Conservation (phyloP, 2,113 vertebrate species). For the Microtus ochrogaster region DNA sequence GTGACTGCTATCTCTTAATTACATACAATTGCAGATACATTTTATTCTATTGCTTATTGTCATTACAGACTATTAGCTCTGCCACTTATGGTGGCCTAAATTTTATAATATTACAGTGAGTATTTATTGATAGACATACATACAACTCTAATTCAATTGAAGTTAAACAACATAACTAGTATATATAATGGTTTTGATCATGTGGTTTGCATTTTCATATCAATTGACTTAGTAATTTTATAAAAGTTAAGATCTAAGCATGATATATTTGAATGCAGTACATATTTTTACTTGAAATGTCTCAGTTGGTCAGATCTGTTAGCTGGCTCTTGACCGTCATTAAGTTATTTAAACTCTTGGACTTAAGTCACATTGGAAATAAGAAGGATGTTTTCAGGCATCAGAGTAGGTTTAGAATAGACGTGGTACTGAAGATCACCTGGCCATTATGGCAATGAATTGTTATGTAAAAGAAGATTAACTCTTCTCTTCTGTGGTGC, state of each 20-base stretch:
- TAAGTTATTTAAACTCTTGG: constrained; percentile 54
- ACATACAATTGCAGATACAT: background rate
- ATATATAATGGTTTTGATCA: background rate
- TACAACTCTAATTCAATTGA: constrained; percentile 36
- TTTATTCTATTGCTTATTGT: constrained; percentile 7
- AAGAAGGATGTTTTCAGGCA: constrained; percentile 33
- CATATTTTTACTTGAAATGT: background rate
- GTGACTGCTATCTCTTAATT: background rate
- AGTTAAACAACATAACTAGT: background rate
- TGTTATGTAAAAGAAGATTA: constrained; percentile 67
- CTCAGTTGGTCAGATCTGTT: constrained; percentile 13
- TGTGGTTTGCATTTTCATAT: background rate
- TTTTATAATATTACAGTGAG: background rate
- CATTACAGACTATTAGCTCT: background rate
- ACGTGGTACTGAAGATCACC: background rate
- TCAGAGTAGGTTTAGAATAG: constrained; percentile 29
- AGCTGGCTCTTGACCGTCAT: constrained; percentile 29
- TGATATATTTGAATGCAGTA: background rate
- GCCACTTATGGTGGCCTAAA: background rate
- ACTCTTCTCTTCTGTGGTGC: constrained; percentile 49
- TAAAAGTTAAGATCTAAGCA: background rate
- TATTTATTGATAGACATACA: background rate
- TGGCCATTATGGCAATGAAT: constrained; percentile 42
- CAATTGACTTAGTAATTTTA: background rate
- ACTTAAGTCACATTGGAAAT: background rate